Evolutionary conservation across 92 coral and sea anemone genomes (phyloP), one percentile per base, ranked within the genome.

Genomic region (Montipora capitata): DNA sequence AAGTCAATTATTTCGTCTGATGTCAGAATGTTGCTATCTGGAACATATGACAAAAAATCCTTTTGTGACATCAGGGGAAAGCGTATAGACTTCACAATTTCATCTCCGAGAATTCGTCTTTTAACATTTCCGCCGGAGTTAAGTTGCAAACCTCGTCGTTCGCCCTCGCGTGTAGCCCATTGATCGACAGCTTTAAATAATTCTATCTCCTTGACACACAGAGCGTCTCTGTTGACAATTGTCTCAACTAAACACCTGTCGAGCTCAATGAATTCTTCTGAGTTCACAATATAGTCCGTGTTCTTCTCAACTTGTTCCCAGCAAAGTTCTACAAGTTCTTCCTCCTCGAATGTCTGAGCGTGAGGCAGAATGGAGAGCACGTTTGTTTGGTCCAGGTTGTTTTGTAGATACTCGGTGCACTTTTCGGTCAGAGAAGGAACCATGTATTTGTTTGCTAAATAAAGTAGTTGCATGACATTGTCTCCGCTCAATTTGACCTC

Each of bases 101-200:
- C 80, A 7, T 83, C 87, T 42, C 87, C 87, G 8, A 83, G 79
- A 3, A 83, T 48, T 5, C 45, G 57, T 59, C 87, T 58, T 45
- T 83, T 83, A 11, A 4, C 10, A 14, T 41, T 45, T 17, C 48
- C 43, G 18, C 17, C n/a, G 20, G 48, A 12, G 10, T 48, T 48
- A 4, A 7, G 62, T 0, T 18, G 39, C 17, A 73, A 42, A 20
- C 87, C 87, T 62, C 61, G 79, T 35, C 70, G 59, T 17, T 71
- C 79, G 79, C 59, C 57, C 40, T 83, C 61, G 18, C 39, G 41
- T 12, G 87, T 12, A 4, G 20, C 87, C 87, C 87, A 83, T 40
- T 79, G 87, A n/a, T 72, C 87, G 61, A 83, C 80, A 44, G 79
- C 87, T 61, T 83, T 83, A 72, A 83, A 83, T 27, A 83, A 61